phyloP scores from a whole-genome alignment of 2,113 vertebrate genomes.

The Pelobates fuscus region DNA sequence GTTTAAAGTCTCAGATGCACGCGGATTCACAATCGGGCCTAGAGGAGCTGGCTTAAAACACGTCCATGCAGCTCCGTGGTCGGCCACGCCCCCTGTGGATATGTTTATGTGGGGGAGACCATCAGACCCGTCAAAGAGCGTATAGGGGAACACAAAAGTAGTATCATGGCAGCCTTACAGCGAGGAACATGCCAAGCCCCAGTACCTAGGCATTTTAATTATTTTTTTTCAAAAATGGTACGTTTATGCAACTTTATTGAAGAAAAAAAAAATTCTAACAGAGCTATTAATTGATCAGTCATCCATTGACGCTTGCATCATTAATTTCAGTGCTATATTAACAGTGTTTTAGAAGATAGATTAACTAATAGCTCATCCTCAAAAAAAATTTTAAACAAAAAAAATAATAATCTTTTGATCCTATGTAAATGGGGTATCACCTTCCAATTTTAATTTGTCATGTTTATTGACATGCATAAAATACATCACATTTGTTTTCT shows the following conservation, averaged over 20 bases:
- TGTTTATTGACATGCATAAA: constrained; percentile 97
- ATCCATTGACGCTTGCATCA: constrained; percentile 86
- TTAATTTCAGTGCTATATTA: constrained; percentile 97
- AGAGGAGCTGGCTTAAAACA: too few relatives aligned
- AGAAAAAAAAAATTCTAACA: constrained; percentile 90
- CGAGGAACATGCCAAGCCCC: too few relatives aligned
- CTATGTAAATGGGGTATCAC: constrained; percentile 81
- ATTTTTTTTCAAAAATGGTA: too few relatives aligned
- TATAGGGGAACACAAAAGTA: too few relatives aligned
- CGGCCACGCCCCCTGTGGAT: too few relatives aligned
- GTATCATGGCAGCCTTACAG: too few relatives aligned
- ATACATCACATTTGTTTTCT: constrained; percentile 88
- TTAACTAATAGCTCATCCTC: constrained; percentile 90
- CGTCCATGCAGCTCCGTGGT: too few relatives aligned
- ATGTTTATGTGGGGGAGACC: too few relatives aligned
- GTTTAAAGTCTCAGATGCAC: too few relatives aligned
- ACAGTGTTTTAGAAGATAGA: constrained; percentile 89
- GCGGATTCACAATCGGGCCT: too few relatives aligned
- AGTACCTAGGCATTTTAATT: too few relatives aligned
- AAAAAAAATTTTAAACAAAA: constrained; percentile 75
- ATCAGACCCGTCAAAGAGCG: too few relatives aligned
- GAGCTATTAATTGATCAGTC: constrained; percentile 93
- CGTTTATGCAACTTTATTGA: constrained; percentile 99
- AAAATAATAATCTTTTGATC: constrained; percentile 80
- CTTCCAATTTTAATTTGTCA: constrained; percentile 86